Base-by-base conservation (phyloP, 1,140 invertebrate species). In the Pseudobourletiella spinata region DNA sequence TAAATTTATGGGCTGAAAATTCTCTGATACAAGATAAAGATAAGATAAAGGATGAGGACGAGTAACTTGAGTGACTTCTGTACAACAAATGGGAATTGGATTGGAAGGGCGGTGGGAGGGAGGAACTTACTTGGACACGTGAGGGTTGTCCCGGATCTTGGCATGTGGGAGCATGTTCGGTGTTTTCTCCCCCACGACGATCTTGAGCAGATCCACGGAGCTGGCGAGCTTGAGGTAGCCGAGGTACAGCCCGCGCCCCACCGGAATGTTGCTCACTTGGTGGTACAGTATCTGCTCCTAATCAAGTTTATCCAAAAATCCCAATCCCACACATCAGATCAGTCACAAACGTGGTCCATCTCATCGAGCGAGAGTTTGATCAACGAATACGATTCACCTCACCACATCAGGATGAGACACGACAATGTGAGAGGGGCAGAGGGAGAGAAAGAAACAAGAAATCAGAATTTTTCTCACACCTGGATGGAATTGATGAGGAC, bases 181-280 rank as follows among this genome's bases (percentile, higher is more conserved):
- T 0, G 86, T 84, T 72, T 90, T 87, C 30, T 87, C 80, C 0
- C 91, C 88, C 18, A 96, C 93, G 1, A 97, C 83, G n/a, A 98
- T 85, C 71, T 92, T 85, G 32, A 98, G 89, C 2, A 90, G 82
- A 75, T 98, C 94, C 52, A 97, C 88, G 4, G 91, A 94, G 70
- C 89, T 95, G 71, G 93, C 89, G 79, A 97, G 85, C 74, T 98
- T 96, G 44, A 98, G 78, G 76, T 96, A 98, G 20, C 92, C 91
- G 60, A 98, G 77, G 75, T 98, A 98, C 4, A 98, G 78, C 0
- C 95, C 95, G 52, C 84, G 84, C 0, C 82, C 80, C 20, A 98
- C 74, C 64, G 86, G 85, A 43, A 88, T 84, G 60, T 84, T 81
- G 59, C 89, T 92, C 22, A 85, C 85, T 80, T 95, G 89, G 72